Base-by-base conservation (phyloP, 2,113 vertebrate species). In the Grantiella picta region DNA sequence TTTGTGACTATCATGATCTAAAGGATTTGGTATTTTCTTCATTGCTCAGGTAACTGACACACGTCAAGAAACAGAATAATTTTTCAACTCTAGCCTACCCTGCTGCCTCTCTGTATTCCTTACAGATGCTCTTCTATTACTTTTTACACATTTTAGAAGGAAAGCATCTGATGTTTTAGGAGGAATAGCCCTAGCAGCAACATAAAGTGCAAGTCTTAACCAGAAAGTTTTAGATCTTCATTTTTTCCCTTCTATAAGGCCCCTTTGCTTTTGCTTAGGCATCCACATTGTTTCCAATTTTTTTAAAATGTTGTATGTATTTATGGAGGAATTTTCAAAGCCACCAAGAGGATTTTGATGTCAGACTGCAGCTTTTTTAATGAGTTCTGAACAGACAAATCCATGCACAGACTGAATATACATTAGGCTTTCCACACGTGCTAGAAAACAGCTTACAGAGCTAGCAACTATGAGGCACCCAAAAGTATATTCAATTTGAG, bases 321-420 rank as follows among this genome's bases (percentile, higher is more conserved):
- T 93, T 92, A 88, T 17, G 27, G 44, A 60, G 65, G 56, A 66
- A 82, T 82, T 94, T 96, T 92, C 83, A 96, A 96, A 94, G 82
- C 45, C 76, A 94, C 54, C 76, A 70, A 66, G 64, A 77, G 59
- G 60, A 90, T 90, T 38, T 88, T 59, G 36, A 57, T 92, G 76
- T 71, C 85, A 94, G 59, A 86, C 19, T 81, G 18, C 60, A 94
- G 64, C 13, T 82, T 77, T 65, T 65, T 80, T 76, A 86, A 88
- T n/a, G 57, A 80, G 33, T 85, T 69, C 61, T 88, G 38, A 91
- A 64, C 63, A 72, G 61, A 53, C 53, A 92, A 85, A 88, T 69
- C 45, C 38, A 31, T 60, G 65, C 40, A 56, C 66, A 82, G 59
- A 65, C 0, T 69, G 90, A 94, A 91, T 56, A 94, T 31, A 64